Base-by-base conservation (phyloP, 2,113 vertebrate genomes). In the Lipophrys pholis region DNA sequence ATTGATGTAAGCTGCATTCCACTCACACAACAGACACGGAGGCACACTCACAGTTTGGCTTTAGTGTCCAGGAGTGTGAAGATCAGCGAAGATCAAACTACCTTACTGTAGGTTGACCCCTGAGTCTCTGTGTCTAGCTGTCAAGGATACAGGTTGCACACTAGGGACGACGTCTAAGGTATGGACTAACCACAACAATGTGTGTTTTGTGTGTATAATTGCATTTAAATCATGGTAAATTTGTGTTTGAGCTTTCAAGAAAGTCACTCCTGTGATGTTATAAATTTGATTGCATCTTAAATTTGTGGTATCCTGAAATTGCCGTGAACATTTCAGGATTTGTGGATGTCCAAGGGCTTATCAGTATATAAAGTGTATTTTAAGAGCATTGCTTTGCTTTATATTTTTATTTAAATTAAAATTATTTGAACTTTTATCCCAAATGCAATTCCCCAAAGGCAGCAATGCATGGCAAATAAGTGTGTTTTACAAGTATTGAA, bases 1-100 rank as follows among this genome's bases (percentile, higher is more conserved):
- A 91, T 95, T 98, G 97, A 99, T 96, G 97, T 96, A 97, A 98
- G 95, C 94, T 93, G 94, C 95, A 96, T 97, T 96, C 96, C 96
- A 94, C 78, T 90, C 89, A 95, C 89, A 95, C 93, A 94, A 94
- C 92, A 94, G 94, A 95, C 92, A 95, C 93, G 92, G 93, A 93
- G 89, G 92, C 95, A 94, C 92, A 92, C 93, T 79, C 90, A 91
- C 92, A 92, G 94, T 95, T 94, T 93, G 92, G 91, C 92, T 95
- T 93, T 90, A 81, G 93, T 94, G 87, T 92, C 90, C 84, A 88
- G 90, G 93, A 96, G 95, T 94, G 95, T 96, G 95, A 95, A 93
- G 94, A 95, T 92, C 93, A 92, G 94, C 93, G 92, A 93, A 93
- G 93, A 93, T 91, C 89, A 79, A 79, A 87, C 87, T 86, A 83